phyloP scores from a whole-genome alignment of 2,888 invertebrate species.

The Lapara coniferarum region DNA sequence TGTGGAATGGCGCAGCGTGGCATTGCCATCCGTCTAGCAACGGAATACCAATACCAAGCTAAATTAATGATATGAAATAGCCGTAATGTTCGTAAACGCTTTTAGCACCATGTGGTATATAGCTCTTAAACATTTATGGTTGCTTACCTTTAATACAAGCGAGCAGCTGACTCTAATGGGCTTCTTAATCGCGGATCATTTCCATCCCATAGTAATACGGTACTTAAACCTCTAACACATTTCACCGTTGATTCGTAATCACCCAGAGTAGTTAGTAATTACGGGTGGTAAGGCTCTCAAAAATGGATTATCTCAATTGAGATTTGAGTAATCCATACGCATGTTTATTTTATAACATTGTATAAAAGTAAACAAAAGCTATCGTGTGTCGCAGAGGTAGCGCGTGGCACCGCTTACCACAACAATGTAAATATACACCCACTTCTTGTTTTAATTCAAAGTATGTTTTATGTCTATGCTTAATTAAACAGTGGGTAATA shows the following conservation, averaged over 20 bases:
- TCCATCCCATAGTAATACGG: background rate
- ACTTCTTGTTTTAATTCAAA: conserved; percentile 30
- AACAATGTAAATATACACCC: conserved; percentile 28
- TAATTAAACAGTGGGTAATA: conserved; percentile 28
- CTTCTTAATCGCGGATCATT: conserved; percentile 11
- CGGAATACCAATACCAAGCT: background rate
- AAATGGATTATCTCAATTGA: too few species aligned
- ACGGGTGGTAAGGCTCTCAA: too few species aligned
- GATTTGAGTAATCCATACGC: conserved; percentile 6
- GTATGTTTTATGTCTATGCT: conserved; percentile 28
- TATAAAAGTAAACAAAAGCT: conserved; percentile 22
- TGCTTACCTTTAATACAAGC: conserved; percentile 30
- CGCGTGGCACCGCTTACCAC: conserved; percentile 27
- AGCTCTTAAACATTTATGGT: background rate
- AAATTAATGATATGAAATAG: background rate
- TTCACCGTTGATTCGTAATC: too few species aligned
- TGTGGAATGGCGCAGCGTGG: too few species aligned
- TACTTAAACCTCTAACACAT: background rate
- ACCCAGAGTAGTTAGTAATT: too few species aligned
- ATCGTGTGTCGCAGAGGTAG: conserved; percentile 23
- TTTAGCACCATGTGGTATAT: background rate
- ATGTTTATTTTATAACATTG: background rate
- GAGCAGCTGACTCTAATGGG: conserved; percentile 37
- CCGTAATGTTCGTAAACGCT: background rate
- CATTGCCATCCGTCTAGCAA: too few species aligned